Evolutionary conservation across 2,797 vertebrate genomes (phyloP), one percentile per base, ranked within the genome.

Genomic region (Manis javanica): DNA sequence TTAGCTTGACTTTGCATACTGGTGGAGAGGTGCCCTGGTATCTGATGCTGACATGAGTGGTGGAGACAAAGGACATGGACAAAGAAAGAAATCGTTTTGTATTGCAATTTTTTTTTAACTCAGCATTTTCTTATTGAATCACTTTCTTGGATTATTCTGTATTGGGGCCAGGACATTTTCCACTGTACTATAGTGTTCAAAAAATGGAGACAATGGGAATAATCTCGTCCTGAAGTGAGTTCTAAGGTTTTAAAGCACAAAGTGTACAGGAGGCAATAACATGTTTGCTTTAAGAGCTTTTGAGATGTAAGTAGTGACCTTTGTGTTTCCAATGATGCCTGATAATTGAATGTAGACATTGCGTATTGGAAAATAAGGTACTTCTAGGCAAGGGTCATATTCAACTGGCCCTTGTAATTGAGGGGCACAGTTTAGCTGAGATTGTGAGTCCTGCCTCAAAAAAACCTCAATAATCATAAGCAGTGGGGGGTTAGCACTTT

Each of bases 221-320:
- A 21, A 72, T 79, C 86, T 96, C 68, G 63, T 42, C 68, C 72
- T 42, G 53, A 95, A 90, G 91, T 87, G 75, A 94, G 88, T 95
- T 94, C 81, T 85, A 64, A 96, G 77, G 29, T 64, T 95, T 71
- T 96, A 92, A 79, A 95, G 37, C 72, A 87, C 74, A 75, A 68
- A 77, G 94, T 91, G 5, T 89, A 19, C 10, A 77, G 75, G 85
- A 94, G 87, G n/a, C 49, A 95, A 96, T 94, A 94, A 90, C 63
- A 96, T 93, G 83, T 90, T 96, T 97, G 96, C 87, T 91, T 95
- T 94, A 94, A 97, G 97, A 96, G 97, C 97, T 96, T 96, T 93
- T 34, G 78, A 91, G 82, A 93, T 78, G 37, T 78, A 96, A 97
- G 94, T 31, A 87, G 91, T 90, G 95, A 97, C 91, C 96, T 97